Conservation (phyloP, 2,113 vertebrate species). For the Talpa occidentalis region DNA sequence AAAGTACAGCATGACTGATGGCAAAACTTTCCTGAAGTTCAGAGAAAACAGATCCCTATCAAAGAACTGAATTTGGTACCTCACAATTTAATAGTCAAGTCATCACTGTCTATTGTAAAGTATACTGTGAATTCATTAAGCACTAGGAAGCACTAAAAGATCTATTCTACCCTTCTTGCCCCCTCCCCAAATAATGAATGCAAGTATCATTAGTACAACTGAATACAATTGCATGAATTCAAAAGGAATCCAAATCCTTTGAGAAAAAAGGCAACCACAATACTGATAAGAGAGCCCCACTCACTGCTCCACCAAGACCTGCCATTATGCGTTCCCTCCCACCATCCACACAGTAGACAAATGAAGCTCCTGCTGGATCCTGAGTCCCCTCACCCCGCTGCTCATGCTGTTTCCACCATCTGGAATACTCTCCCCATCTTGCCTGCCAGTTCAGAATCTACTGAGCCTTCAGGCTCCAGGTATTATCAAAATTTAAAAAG, state of each 20-base stretch:
- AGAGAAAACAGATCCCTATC: conserved; percentile 26
- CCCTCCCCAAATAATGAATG: neutral
- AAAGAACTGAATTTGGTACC: neutral
- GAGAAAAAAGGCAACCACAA: neutral
- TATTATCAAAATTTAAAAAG: neutral
- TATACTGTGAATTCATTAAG: conserved; percentile 44
- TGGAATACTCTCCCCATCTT: conserved; percentile 38
- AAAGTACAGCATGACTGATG: neutral
- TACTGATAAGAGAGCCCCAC: neutral
- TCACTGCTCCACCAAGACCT: neutral
- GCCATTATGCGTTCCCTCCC: neutral
- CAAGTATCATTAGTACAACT: neutral
- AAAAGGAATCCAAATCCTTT: neutral
- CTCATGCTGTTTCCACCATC: conserved; percentile 35
- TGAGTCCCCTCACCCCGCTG: neutral
- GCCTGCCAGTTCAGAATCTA: neutral
- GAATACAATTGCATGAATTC: neutral
- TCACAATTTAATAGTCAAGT: conserved; percentile 36
- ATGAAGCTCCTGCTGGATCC: neutral
- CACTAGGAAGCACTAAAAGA: conserved; percentile 11
- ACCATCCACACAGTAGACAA: neutral
- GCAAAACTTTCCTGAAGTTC: neutral
- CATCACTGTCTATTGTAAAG: neutral
- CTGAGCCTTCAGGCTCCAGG: neutral
- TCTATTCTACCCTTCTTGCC: neutral